Base-by-base conservation (phyloP, 1,140 invertebrate genomes). In the Parasteatoda tepidariorum region DNA sequence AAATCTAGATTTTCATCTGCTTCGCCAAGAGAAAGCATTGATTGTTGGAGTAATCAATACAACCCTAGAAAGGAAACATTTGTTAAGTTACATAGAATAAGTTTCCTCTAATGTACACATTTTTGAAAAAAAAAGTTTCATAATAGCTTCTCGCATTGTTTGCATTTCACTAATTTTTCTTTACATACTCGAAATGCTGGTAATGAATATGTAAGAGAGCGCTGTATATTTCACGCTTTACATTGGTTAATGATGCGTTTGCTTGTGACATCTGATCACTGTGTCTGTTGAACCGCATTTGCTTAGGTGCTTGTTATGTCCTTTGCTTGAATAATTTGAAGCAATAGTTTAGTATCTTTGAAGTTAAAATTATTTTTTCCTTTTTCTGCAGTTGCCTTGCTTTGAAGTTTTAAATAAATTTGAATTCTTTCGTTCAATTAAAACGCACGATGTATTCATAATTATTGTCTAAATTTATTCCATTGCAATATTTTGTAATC, bases 1-100 rank as follows among this genome's bases (percentile, higher is more conserved):
- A 70, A 82, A 70, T 82, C 67, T n/a, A 54, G 78, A 82, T 82
- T 71, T 82, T 82, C 78, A 70, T 55, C 61, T 61, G 48, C 76
- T 24, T 34, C 30, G 33, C 38, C 62, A 68, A 68, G 68, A 48
- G 68, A 38, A 30, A 31, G 78, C 78, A 71, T 70, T 82, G 78
- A 82, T 82, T 82, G 55, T 48, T n/a, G 13, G 3, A 3, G 54
- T 22, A 82, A 82, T 82, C 78, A 82, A 82, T 82, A 61, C 48
- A 26, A 24, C 48, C 68, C 68, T 66, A 38, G 66, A 62, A 82
- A 70, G 54, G 33, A 34, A 57, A 31, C 54, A 79, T 57, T 79
- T 57, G 48, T 57, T 57, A 82, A 70, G 78, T 13, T 13, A 9
- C 38, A 48, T 48, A 13, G 38, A 48, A 48, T 9, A 18, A 13